Evolutionary conservation across 2,113 vertebrate genomes (phyloP).

Genomic region (Pedetes capensis): DNA sequence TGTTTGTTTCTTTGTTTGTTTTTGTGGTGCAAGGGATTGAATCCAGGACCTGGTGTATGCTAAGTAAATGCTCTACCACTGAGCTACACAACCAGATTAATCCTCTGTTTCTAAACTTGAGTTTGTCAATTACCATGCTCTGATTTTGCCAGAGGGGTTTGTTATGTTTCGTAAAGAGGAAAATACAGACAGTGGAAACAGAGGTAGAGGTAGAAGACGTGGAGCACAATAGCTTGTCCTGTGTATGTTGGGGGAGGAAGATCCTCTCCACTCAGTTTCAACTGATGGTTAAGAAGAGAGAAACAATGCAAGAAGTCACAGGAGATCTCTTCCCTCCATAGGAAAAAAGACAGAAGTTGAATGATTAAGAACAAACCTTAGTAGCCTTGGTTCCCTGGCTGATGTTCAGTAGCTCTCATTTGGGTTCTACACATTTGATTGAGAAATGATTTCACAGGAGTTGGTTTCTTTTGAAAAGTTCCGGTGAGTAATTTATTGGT

Average conservation of each 20-base stretch:
- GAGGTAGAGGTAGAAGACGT: background rate
- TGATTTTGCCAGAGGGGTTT: background rate
- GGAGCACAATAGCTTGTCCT: background rate
- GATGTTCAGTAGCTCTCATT: background rate
- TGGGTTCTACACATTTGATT: background rate
- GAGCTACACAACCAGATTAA: too few species aligned
- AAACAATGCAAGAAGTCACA: background rate
- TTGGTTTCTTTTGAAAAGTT: background rate
- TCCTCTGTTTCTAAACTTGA: background rate
- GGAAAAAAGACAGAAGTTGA: background rate
- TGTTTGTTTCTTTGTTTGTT: too few species aligned
- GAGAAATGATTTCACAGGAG: background rate
- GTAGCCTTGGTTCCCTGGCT: background rate
- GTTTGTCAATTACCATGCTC: background rate
- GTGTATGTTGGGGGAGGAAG: background rate
- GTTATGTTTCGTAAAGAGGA: background rate
- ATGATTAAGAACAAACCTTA: background rate
- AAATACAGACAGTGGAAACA: background rate
- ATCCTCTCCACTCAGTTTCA: background rate
- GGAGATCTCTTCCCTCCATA: background rate
- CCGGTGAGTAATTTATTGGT: background rate
- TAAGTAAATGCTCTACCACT: too few species aligned
- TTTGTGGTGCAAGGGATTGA: too few species aligned
- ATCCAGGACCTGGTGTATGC: too few species aligned
- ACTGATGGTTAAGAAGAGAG: background rate